A percentile compares a stretch with the other conserved stretches of the same genome.
Conservation (phyloP, 2,113 vertebrate genomes). For the Channa argus region DNA sequence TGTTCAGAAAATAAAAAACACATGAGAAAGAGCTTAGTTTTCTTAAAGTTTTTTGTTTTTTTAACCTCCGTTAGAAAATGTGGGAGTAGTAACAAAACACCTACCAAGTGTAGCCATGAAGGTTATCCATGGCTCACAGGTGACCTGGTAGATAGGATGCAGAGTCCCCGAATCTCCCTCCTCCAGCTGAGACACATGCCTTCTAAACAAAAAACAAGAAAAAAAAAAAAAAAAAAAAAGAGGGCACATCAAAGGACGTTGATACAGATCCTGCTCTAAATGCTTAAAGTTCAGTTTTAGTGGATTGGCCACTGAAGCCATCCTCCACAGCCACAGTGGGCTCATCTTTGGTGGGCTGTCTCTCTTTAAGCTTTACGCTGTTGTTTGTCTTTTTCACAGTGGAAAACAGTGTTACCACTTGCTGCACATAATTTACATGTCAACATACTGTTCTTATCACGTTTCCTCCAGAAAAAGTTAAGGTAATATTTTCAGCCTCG, state of each 20-base stretch:
- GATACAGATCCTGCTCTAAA: background rate
- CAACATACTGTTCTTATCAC: no score
- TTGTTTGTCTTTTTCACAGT: no score
- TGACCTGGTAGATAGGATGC: constrained; percentile 86
- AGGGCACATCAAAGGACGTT: background rate
- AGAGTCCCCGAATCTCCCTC: constrained; percentile 91
- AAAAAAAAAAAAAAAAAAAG: no score
- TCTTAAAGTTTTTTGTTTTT: background rate
- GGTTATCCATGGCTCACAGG: constrained; percentile 87
- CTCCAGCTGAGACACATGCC: constrained; percentile 88
- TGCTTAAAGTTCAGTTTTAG: background rate
- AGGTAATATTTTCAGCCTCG: no score
- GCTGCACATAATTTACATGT: no score
- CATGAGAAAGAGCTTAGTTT: background rate
- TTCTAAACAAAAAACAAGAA: constrained; percentile 74
- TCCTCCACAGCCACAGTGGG: no score
- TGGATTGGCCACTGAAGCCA: no score
- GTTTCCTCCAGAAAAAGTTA: no score
- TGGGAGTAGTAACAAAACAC: background rate
- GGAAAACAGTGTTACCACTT: no score
- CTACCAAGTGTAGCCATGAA: constrained; percentile 90
- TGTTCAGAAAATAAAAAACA: background rate
- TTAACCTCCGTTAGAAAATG: background rate
- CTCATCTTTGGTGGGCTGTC: no score
- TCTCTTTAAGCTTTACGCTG: no score